Conservation (phyloP, 2,888 invertebrate species). For the Xiphydria camelus region DNA sequence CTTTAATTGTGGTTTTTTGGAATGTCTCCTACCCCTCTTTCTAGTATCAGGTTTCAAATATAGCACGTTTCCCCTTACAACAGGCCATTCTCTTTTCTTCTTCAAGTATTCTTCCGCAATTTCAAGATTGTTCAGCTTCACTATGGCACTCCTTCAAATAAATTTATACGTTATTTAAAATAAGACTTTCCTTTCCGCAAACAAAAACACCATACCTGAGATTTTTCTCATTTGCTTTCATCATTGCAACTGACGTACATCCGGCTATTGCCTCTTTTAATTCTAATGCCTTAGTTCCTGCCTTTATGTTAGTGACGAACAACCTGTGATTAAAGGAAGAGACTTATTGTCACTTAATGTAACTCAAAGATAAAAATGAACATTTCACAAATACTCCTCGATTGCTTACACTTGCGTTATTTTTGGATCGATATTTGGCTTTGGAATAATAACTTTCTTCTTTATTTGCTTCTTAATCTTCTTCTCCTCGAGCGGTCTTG, state of each 20-base stretch:
- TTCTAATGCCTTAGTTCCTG: conserved; percentile 32
- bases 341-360: not conserved
- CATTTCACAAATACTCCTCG: not conserved
- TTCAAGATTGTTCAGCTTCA: conserved; percentile 30
- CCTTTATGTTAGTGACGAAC: conserved; percentile 37
- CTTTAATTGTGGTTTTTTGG: conserved; percentile 12
- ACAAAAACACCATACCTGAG: conserved; percentile 17
- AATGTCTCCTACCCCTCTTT: conserved; percentile 17
- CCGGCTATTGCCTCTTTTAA: conserved; percentile 37
- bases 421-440: conserved; percentile 22
- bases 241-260: conserved; percentile 28
- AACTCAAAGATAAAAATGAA: no score
- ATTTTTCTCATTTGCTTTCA: conserved; percentile 22
- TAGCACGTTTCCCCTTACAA: conserved; percentile 28
- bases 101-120: conserved; percentile 35
- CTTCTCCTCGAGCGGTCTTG: conserved; percentile 11
- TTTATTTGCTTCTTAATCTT: conserved; percentile 15
- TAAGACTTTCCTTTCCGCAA: not conserved
- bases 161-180: not conserved
- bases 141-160: conserved; percentile 31
- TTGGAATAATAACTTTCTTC: conserved; percentile 31
- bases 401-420: conserved; percentile 37
- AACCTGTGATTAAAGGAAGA: conserved; percentile 25
- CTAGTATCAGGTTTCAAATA: conserved; percentile 31
- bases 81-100: conserved; percentile 29